phyloP scores from a whole-genome alignment of 2,797 vertebrate species.

The Macroramphosus scolopax region DNA sequence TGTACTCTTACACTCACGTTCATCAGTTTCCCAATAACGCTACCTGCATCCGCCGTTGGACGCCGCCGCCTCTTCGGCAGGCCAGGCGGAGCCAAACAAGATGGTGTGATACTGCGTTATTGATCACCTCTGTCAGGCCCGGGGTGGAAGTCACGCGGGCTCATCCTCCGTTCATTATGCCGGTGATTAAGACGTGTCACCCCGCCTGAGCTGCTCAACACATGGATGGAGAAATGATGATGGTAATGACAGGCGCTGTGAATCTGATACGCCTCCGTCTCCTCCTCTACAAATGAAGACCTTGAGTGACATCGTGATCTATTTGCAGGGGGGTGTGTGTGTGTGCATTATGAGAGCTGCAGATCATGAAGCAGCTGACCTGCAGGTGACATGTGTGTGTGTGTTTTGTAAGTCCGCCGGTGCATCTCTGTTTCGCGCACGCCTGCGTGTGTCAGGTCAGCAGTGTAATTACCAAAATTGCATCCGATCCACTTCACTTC shows the following conservation, averaged over 20 bases:
- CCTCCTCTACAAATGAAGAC: slow-evolving; percentile 17
- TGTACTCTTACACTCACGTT: background rate
- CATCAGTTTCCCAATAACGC: background rate
- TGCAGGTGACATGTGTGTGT: slow-evolving; percentile 3
- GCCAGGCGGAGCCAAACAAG: slow-evolving; percentile 36
- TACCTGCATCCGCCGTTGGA: slow-evolving; percentile 12
- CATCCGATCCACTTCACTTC: too few relatives aligned
- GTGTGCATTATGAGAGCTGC: too few relatives aligned
- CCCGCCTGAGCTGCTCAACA: slow-evolving; percentile 23
- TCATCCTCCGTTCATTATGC: slow-evolving; percentile 57
- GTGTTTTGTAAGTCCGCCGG: too few relatives aligned
- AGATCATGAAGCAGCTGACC: too few relatives aligned
- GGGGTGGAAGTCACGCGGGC: slow-evolving; percentile 42
- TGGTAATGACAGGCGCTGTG: too few relatives aligned
- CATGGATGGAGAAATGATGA: too few relatives aligned
- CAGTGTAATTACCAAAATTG: too few relatives aligned
- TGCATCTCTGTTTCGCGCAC: too few relatives aligned
- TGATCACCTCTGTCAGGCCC: slow-evolving; percentile 63
- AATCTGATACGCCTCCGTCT: slow-evolving; percentile 21
- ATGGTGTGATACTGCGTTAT: slow-evolving; percentile 49
- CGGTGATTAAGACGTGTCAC: slow-evolving; percentile 54
- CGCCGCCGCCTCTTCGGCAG: slow-evolving; percentile 15
- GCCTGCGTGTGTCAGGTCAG: too few relatives aligned
- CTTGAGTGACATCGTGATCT: slow-evolving; percentile 18
- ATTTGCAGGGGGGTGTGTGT: too few relatives aligned